A percentile compares a stretch with the other conserved stretches of the same genome.
Conservation (phyloP, 2,113 vertebrate species). For the Hemichromis elongatus region DNA sequence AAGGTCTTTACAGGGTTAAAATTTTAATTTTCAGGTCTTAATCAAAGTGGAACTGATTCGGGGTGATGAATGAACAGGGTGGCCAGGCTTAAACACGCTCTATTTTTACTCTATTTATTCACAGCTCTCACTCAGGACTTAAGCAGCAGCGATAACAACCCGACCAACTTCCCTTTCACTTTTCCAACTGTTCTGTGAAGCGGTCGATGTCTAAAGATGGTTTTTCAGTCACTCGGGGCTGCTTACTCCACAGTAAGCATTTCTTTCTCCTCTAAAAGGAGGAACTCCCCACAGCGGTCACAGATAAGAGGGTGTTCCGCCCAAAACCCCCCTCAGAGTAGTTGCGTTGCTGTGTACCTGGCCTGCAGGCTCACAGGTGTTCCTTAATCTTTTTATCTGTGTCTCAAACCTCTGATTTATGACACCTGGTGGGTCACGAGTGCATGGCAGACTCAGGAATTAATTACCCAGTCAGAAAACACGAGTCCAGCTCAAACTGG, state of each 20-base stretch:
- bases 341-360: background rate
- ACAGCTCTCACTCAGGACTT: background rate
- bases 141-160: background rate
- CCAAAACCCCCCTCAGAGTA: background rate
- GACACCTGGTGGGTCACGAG: too few relatives aligned
- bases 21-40: accelerated
- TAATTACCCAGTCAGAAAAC: too few relatives aligned
- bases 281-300: background rate
- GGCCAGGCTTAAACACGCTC: too few relatives aligned
- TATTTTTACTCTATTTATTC: too few relatives aligned
- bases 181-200: background rate
- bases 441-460: too few relatives aligned
- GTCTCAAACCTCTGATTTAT: background rate
- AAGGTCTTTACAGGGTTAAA: background rate
- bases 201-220: accelerated
- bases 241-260: accelerated
- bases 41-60: background rate
- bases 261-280: background rate
- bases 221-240: accelerated
- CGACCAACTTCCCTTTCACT: background rate
- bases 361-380: background rate
- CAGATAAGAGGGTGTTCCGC: accelerated
- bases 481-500: accelerated
- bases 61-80: too few relatives aligned
- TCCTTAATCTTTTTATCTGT: background rate